Evolutionary conservation across 2,113 vertebrate genomes (phyloP).

Genomic region (Patagioenas fasciata): DNA sequence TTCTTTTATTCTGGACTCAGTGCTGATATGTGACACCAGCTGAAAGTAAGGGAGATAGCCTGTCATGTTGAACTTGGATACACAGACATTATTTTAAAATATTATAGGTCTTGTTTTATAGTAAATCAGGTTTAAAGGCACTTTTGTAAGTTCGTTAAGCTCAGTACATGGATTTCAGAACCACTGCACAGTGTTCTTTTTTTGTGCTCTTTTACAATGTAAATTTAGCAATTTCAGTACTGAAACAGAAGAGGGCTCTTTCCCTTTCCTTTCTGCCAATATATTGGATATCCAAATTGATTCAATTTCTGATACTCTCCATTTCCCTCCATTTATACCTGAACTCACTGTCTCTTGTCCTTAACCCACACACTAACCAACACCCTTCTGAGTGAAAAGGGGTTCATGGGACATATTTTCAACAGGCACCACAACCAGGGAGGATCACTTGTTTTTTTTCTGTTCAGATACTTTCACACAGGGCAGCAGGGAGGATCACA

Average conservation of each 20-base stretch:
- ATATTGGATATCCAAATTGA: not conserved
- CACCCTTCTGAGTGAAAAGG: not conserved
- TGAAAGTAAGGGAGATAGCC: not conserved
- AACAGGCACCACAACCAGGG: not conserved
- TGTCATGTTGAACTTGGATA: not conserved
- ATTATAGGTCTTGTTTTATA: not conserved
- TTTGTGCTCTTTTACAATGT: not conserved
- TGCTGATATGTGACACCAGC: not conserved
- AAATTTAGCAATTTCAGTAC: not conserved
- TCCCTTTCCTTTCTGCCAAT: not conserved
- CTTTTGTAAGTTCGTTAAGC: not conserved
- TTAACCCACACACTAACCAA: not conserved
- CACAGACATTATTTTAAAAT: not conserved
- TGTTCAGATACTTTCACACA: not conserved
- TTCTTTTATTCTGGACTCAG: not conserved
- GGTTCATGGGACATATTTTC: not conserved
- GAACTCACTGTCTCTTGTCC: not conserved
- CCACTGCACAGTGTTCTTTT: not conserved
- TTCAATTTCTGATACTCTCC: not conserved
- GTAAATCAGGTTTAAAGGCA: not conserved
- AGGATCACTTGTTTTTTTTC: not conserved
- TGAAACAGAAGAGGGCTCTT: constrained; percentile 52
- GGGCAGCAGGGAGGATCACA: not conserved
- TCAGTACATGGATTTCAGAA: not conserved
- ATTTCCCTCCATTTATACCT: not conserved